Evolutionary conservation across 2,797 vertebrate species (phyloP).

Genomic region (Pachyuromys duprasi): DNA sequence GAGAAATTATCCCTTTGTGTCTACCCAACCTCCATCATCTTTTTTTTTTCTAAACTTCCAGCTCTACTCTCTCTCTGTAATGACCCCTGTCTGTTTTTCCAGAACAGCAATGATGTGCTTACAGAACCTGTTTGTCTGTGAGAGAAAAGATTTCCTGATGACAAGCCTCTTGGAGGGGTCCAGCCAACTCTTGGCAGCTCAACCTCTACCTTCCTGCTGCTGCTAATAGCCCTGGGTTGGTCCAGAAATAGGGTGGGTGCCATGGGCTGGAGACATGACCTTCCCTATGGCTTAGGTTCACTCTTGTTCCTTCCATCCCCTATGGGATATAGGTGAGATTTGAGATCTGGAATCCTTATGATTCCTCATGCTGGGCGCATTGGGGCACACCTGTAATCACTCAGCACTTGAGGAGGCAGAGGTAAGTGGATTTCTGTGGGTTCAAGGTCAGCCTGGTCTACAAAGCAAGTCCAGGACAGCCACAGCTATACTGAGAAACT

Average conservation of each 20-base stretch:
- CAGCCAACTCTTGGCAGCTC: neutral
- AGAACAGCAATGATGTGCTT: conserved; percentile 47
- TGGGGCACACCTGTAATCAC: no score
- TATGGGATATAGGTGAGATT: neutral
- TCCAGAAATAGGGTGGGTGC: neutral
- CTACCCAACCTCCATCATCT: neutral
- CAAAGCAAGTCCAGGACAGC: no score
- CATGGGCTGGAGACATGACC: neutral
- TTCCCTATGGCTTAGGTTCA: neutral
- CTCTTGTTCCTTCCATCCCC: neutral
- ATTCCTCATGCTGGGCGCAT: neutral
- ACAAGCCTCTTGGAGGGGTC: neutral
- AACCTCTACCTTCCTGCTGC: neutral
- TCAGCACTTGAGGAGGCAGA: no score
- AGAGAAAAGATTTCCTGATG: conserved; percentile 34
- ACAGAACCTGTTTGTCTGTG: conserved; percentile 25
- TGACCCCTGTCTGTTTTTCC: conserved; percentile 50
- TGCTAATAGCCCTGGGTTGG: neutral
- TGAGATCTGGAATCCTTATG: neutral
- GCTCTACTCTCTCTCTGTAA: conserved; percentile 3
- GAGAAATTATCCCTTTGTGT: neutral
- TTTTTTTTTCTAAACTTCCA: neutral
- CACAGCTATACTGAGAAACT: no score
- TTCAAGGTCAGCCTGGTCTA: no score
- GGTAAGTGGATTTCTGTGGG: no score